Conservation (phyloP, 2,797 vertebrate genomes). For the Phoebastria nigripes region DNA sequence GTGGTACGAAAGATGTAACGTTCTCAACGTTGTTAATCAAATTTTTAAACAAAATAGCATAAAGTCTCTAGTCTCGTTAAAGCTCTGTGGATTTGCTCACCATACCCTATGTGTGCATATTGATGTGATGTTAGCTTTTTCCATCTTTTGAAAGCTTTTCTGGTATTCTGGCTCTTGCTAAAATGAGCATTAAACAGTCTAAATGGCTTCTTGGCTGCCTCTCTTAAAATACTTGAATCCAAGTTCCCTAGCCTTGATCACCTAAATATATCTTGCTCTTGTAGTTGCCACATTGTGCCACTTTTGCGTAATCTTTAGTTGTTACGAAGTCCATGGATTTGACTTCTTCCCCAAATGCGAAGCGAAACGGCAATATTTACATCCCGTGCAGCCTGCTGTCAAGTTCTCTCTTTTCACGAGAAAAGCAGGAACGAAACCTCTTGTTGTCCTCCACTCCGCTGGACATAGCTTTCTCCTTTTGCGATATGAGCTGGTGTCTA, state of each 20-base stretch:
- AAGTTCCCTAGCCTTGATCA: background rate
- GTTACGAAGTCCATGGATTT: background rate
- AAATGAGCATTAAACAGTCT: background rate
- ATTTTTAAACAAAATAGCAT: background rate
- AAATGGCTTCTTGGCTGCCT: background rate
- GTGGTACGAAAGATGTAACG: background rate
- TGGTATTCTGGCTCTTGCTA: background rate
- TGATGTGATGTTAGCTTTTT: background rate
- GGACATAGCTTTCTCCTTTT: background rate
- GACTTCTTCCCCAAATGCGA: background rate
- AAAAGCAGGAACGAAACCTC: background rate
- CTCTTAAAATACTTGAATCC: background rate
- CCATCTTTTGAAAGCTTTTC: background rate
- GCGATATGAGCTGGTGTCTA: background rate
- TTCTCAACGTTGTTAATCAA: background rate
- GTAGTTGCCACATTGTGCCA: background rate
- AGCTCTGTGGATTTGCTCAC: background rate
- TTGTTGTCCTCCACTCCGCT: background rate
- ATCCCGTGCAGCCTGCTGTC: rapidly evolving
- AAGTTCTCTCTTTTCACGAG: background rate
- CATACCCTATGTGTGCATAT: background rate
- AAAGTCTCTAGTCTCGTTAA: background rate
- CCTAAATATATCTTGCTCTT: background rate
- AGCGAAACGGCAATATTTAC: background rate
- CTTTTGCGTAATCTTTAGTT: background rate